phyloP scores from a whole-genome alignment of 1,140 invertebrate species.

The Drosophila parabipectinata region DNA sequence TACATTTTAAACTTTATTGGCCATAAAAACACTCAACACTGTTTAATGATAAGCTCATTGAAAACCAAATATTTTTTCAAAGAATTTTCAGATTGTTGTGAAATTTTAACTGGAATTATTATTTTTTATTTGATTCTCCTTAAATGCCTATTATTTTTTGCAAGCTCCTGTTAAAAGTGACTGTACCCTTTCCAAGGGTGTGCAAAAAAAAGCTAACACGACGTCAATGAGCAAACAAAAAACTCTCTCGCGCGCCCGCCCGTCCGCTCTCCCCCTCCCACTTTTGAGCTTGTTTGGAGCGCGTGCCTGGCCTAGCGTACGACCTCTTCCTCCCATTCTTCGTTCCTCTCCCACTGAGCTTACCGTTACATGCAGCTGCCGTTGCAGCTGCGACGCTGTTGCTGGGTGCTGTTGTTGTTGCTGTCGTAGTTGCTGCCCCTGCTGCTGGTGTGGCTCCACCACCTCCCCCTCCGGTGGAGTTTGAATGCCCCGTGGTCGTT shows the following conservation, averaged over 20 bases:
- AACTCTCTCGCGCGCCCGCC: constrained; percentile 27
- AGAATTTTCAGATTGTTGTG: not conserved
- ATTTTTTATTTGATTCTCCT: not conserved
- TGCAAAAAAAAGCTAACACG: constrained; percentile 10
- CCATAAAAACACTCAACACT: too few relatives aligned
- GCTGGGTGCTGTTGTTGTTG: constrained; percentile 52
- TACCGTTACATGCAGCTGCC: constrained; percentile 75
- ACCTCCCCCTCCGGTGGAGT: not conserved
- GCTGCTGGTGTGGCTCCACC: constrained; percentile 16
- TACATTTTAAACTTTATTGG: not conserved
- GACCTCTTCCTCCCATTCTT: constrained; percentile 14
- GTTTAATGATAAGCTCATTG: too few relatives aligned
- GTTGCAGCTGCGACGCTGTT: constrained; percentile 68
- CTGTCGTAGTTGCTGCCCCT: not conserved
- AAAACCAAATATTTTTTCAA: too few relatives aligned
- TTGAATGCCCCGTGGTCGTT: constrained; percentile 11
- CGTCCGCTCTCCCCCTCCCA: constrained; percentile 14
- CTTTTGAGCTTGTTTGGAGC: constrained; percentile 33
- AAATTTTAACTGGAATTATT: not conserved
- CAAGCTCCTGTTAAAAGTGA: not conserved
- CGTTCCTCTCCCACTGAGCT: constrained; percentile 35
- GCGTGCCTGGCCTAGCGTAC: constrained; percentile 57
- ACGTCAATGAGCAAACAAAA: constrained; percentile 56
- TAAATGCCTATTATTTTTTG: not conserved
- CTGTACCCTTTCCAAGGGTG: constrained; percentile 7